These are phyloP conservation scores for Calidris pygmaea DNA, from an alignment of 2,113 vertebrate genomes.

Conservation along the genomic window DNA sequence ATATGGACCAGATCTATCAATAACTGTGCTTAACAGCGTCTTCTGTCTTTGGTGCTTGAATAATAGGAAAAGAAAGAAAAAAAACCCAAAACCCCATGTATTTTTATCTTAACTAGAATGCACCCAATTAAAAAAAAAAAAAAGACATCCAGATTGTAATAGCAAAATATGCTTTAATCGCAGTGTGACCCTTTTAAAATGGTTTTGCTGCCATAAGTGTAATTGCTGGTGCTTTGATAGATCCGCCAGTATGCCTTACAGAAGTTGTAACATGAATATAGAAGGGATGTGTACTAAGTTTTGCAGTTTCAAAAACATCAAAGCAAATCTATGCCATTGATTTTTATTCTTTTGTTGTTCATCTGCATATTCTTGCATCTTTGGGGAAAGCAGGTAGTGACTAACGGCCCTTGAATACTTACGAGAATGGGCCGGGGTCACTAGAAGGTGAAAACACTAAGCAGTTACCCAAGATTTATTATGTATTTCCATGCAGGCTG, in stretches of 20 bases:
- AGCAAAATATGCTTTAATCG: constrained; percentile 26
- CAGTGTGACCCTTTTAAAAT: not conserved
- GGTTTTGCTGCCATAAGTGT: not conserved
- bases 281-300: not conserved
- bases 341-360: not conserved
- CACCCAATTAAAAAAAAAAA: not conserved
- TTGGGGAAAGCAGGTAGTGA: not conserved
- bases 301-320: not conserved
- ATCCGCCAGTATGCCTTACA: not conserved
- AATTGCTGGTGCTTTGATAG: constrained; percentile 40
- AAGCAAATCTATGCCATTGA: not conserved
- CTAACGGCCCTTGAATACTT: not conserved
- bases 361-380: not conserved
- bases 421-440: not conserved
- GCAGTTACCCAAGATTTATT: not conserved
- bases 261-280: not conserved
- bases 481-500: not conserved
- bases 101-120: not conserved
- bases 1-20: not conserved
- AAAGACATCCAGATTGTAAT: not conserved
- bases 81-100: not conserved
- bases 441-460: not conserved
- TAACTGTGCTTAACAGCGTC: not conserved
- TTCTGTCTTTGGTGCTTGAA: not conserved
- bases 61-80: not conserved